Evolutionary conservation across 2,888 invertebrate species (phyloP).

Genomic region (Megastigmus dorsalis): DNA sequence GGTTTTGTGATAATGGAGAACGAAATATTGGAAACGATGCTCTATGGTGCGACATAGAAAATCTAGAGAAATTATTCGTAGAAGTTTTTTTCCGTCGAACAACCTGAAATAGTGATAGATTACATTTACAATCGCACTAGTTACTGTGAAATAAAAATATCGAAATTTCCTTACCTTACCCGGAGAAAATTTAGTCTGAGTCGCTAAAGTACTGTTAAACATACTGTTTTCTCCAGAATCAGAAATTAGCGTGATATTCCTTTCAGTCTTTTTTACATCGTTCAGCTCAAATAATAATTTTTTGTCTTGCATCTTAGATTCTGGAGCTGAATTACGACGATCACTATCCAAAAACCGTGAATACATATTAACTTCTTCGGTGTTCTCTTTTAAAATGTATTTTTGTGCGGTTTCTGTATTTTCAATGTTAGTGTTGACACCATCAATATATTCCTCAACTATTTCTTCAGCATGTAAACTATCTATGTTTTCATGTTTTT

Average conservation of each 20-base stretch:
- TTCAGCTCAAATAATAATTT: background rate
- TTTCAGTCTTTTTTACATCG: background rate
- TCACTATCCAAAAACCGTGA: background rate
- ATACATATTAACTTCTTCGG: background rate
- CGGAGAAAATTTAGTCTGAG: background rate
- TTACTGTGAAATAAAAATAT: background rate
- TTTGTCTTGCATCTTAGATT: background rate
- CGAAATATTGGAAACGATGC: constrained; percentile 1
- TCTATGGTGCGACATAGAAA: constrained; percentile 3
- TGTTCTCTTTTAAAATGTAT: background rate
- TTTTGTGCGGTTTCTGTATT: background rate
- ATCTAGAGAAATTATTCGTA: background rate
- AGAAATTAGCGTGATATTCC: background rate
- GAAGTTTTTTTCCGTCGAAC: background rate
- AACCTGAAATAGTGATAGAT: background rate
- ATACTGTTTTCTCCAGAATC: background rate
- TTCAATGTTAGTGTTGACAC: background rate
- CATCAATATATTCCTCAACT: background rate
- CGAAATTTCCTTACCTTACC: background rate
- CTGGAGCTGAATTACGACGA: background rate
- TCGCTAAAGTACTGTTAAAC: background rate
- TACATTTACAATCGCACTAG: too few species aligned
- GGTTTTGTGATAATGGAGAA: background rate
- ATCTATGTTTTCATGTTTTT: constrained; percentile 67
- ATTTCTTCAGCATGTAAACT: background rate